Percentiles rank a stretch among this genome's conserved stretches.
Conservation (phyloP, 2,113 vertebrate species). For the Leucopternis melanops region DNA sequence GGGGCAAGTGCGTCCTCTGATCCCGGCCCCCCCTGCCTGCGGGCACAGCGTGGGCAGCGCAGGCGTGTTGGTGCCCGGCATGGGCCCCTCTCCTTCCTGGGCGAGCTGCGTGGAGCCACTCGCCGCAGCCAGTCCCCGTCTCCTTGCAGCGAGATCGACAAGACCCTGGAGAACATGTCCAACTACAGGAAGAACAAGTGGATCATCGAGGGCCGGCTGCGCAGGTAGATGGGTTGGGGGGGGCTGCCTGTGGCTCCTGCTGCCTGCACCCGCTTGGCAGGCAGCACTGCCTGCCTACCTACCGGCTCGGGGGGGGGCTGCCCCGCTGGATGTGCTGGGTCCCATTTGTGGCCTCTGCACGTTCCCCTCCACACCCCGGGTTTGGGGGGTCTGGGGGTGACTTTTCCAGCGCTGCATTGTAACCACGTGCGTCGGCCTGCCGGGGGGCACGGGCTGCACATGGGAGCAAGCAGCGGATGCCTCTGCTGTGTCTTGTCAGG, state of each 20-base stretch:
- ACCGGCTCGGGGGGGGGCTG: neutral
- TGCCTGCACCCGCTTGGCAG: neutral
- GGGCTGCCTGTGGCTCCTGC: neutral
- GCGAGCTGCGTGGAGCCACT: accelerated
- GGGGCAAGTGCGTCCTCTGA: accelerated
- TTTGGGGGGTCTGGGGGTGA: accelerated
- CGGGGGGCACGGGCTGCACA: neutral
- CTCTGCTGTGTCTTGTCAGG: conserved; percentile 41
- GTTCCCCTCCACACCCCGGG: accelerated
- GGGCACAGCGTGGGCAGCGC: neutral
- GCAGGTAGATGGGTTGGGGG: conserved; percentile 74
- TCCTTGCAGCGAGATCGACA: conserved; percentile 88
- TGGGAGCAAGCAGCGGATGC: accelerated
- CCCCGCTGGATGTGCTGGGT: accelerated
- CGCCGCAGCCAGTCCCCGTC: neutral
- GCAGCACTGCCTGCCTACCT: neutral
- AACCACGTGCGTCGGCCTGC: neutral
- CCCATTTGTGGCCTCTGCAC: accelerated
- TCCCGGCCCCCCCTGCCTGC: accelerated
- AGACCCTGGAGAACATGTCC: conserved; percentile 89
- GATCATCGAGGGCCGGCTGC: conserved; percentile 92
- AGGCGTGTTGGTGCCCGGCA: accelerated
- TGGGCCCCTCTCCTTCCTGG: neutral
- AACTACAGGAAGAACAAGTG: conserved; percentile 92
- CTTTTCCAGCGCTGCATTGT: neutral